phyloP scores from a whole-genome alignment of 2,888 invertebrate genomes.

The Hypolimnas misippus region DNA sequence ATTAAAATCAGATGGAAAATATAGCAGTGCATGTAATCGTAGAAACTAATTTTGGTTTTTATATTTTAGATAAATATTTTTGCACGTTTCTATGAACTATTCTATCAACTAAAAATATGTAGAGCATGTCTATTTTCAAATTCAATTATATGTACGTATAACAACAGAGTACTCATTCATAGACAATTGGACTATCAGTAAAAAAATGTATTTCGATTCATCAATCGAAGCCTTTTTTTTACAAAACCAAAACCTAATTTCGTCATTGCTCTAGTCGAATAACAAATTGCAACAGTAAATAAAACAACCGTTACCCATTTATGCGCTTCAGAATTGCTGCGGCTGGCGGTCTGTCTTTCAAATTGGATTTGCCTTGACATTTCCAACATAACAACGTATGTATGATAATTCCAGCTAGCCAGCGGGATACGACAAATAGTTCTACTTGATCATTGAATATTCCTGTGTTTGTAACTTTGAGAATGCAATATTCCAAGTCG shows the following conservation, averaged over 20 bases:
- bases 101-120: no score
- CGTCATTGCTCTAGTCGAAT: not conserved
- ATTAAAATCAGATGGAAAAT: no score
- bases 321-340: not conserved
- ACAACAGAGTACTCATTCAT: not conserved
- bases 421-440: conserved; percentile 4
- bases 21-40: no score
- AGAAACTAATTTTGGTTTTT: no score
- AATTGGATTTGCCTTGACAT: conserved; percentile 25
- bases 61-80: no score
- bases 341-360: conserved; percentile 7
- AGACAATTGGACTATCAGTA: not conserved
- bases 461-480: conserved; percentile 2
- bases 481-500: conserved; percentile 18
- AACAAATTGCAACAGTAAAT: conserved; percentile 7
- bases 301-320: conserved; percentile 6
- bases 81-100: no score
- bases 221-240: not conserved
- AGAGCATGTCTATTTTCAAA: no score
- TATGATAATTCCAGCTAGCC: conserved; percentile 9
- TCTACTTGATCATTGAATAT: conserved; percentile 17
- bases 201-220: not conserved
- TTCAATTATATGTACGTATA: no score
- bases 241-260: conserved; percentile 4
- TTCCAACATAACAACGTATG: conserved; percentile 8